Evolutionary conservation across 2,113 vertebrate genomes (phyloP).

Genomic region (Genyomyrus donnyi): DNA sequence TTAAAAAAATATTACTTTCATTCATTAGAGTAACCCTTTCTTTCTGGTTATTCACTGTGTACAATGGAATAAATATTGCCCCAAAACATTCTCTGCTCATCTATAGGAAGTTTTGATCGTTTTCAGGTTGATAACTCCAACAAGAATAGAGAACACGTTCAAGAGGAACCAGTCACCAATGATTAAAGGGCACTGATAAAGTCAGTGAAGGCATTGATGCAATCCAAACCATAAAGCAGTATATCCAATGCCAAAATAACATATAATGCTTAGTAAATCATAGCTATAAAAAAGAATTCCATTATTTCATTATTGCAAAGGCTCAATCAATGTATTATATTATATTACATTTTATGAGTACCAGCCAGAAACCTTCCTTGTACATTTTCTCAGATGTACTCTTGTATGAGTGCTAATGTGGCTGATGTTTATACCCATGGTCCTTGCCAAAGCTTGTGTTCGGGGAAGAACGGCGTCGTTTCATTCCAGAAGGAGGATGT

Average conservation of each 20-base stretch:
- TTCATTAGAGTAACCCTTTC: constrained; percentile 9
- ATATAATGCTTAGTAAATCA: not conserved
- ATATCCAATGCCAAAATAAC: not conserved
- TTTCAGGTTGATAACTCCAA: constrained; percentile 4
- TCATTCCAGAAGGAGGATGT: not conserved
- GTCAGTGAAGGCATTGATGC: not conserved
- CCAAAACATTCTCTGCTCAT: not conserved
- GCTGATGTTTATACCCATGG: not conserved
- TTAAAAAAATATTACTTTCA: constrained; percentile 20
- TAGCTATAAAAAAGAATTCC: not conserved
- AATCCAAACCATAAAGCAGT: not conserved
- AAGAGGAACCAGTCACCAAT: not conserved
- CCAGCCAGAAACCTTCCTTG: not conserved
- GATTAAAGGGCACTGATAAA: not conserved
- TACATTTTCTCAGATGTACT: not conserved
- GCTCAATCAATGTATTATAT: not conserved
- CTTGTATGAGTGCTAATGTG: not conserved
- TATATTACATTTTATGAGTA: not conserved
- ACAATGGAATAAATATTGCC: not conserved
- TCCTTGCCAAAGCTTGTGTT: not conserved
- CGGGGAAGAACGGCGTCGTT: not conserved
- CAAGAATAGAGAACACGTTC: not conserved
- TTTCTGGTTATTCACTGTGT: constrained; percentile 25
- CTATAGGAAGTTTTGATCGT: not conserved
- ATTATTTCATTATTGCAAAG: not conserved